Conservation (phyloP, 1,140 invertebrate species). For the Drosophila murphyi region DNA sequence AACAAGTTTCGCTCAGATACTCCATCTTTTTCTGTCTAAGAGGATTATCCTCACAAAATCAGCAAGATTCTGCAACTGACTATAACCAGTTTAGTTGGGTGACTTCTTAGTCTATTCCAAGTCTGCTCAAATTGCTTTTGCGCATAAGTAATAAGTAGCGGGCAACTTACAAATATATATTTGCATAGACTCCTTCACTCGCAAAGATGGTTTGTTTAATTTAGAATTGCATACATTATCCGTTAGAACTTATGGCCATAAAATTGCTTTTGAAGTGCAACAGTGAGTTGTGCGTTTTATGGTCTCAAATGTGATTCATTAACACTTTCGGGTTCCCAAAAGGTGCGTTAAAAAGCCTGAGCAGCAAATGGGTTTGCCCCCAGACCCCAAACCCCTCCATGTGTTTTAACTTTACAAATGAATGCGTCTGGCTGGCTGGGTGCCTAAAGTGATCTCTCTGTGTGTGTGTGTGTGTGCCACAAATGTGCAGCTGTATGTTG, state of each 20-base stretch:
- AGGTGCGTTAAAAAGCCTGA: conserved; percentile 73
- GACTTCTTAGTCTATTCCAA: too few species aligned
- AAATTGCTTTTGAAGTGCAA: conserved; percentile 33
- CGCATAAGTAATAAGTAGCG: too few species aligned
- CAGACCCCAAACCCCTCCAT: conserved; percentile 8
- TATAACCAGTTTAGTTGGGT: too few species aligned
- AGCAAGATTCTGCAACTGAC: too few species aligned
- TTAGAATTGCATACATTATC: conserved; percentile 9
- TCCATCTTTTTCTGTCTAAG: too few species aligned
- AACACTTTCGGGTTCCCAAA: conserved; percentile 67
- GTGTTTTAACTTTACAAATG: conserved; percentile 75
- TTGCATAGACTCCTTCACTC: too few species aligned
- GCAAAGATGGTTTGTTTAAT: background rate
- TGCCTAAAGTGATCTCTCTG: conserved; percentile 40
- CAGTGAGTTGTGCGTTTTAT: conserved; percentile 45
- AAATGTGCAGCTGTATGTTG: conserved; percentile 13
- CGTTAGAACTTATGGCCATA: background rate
- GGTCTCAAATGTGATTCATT: conserved; percentile 74
- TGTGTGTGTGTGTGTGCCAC: conserved; percentile 4
- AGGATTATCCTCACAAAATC: too few species aligned
- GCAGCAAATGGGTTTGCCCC: conserved; percentile 14
- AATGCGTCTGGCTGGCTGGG: conserved; percentile 67
- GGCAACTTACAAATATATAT: too few species aligned
- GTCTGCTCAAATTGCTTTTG: too few species aligned
- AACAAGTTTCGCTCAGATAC: too few species aligned